Evolutionary conservation across 2,888 invertebrate genomes (phyloP), one percentile per base, ranked within the genome.

Genomic region (Petrolisthes manimaculis): DNA sequence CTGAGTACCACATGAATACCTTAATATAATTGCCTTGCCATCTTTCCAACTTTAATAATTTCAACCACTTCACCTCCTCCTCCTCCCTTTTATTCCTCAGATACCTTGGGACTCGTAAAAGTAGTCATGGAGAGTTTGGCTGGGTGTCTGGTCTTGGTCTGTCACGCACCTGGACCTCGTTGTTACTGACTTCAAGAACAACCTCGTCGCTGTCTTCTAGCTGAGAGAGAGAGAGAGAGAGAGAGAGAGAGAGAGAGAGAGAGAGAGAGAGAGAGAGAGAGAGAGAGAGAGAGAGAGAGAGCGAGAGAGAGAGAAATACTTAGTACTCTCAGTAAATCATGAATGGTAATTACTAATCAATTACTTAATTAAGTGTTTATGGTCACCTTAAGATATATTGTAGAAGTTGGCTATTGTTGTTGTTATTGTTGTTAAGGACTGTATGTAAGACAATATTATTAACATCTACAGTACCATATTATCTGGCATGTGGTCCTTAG

Each of bases 81-180:
- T 69, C 5, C 12, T 14, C 24, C 1, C 51, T 3, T 67, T 53
- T 67, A 9, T 21, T 51, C 54, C n/a, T 12, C 85, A 89, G 89
- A 79, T 89, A 85, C 24, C 78, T 90, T 5, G 90, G 89, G 5
- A 88, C 84, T n/a, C 53, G 88, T 24, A 84, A 82, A 53, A 84
- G 84, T 81, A 86, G 71, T 12, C 83, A 77, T 3, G 91, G 91
- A 1, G 90, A 94, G 91, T 95, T 95, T 91, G 94, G 95, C 4
- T 96, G 96, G 95, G 95, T 96, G 79, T 95, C 95, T 0, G 96
- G 96, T 0, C 93, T 95, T 18, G 93, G 94, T 86, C 94, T 95
- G 4, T 95, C 95, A 0, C 94, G 94, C 53, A 94, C 95, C 92
- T 95, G 78, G 95, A 95, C 91, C 94, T 95, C 69, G 94, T 95